phyloP scores from a whole-genome alignment of 64 coral and sea anemone species.

The Hydrozoanthus tunicans region DNA sequence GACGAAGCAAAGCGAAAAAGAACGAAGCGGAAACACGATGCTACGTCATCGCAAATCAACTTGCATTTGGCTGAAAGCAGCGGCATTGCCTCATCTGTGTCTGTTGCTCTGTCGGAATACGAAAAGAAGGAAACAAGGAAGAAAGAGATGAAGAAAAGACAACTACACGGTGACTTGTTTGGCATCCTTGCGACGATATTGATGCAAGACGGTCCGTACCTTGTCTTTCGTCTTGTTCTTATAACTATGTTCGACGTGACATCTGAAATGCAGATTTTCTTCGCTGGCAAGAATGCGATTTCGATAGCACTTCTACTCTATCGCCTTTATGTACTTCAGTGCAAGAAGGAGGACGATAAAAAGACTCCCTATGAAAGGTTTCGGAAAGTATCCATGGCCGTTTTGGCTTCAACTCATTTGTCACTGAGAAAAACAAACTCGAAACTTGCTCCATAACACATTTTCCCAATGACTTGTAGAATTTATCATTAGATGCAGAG shows the following conservation, averaged over 20 bases:
- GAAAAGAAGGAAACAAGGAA: conserved; percentile 11
- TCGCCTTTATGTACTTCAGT: conserved; percentile 67
- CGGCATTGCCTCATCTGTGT: neutral
- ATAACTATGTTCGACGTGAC: conserved; percentile 51
- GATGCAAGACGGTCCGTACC: conserved; percentile 83
- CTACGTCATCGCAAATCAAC: neutral
- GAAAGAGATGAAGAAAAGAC: conserved; percentile 56
- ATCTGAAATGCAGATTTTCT: conserved; percentile 62
- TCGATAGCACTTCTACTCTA: conserved; percentile 67
- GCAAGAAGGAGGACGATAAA: conserved; percentile 16
- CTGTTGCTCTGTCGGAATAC: conserved; percentile 16
- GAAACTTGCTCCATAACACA: too few relatives aligned
- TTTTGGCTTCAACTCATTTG: neutral
- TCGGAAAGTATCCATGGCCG: conserved; percentile 29
- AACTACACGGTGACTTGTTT: conserved; percentile 75
- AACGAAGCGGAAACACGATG: neutral
- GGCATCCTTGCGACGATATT: conserved; percentile 76
- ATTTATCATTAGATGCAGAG: too few relatives aligned
- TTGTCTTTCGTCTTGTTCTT: conserved; percentile 58
- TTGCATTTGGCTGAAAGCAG: conserved; percentile 4
- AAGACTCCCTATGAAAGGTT: conserved; percentile 46
- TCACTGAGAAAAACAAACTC: neutral
- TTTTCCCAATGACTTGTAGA: neutral
- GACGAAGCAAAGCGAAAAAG: neutral
- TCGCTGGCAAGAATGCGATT: conserved; percentile 73